Evolutionary conservation across 2,797 vertebrate genomes (phyloP).

Genomic region (Pteropus rufus): DNA sequence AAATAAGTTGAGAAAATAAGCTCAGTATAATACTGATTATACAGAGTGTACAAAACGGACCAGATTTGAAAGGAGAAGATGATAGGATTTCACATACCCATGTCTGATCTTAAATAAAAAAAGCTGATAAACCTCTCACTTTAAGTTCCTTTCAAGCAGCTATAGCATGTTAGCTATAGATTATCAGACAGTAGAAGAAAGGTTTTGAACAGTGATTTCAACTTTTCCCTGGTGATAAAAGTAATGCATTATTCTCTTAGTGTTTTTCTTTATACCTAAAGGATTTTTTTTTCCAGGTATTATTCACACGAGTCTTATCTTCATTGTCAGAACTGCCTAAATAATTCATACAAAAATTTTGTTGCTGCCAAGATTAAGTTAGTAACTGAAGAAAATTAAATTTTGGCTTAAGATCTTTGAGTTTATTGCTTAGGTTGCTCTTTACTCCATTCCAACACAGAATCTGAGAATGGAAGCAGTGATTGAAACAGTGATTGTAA

Average conservation of each 20-base stretch:
- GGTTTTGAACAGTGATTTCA: conserved; percentile 25
- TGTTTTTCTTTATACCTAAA: conserved; percentile 32
- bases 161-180: background rate
- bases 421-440: background rate
- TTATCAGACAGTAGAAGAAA: conserved; percentile 28
- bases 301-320: background rate
- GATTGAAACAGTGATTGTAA: background rate
- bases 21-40: background rate
- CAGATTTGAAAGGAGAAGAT: background rate
- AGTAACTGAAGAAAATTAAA: conserved; percentile 33
- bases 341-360: conserved; percentile 24
- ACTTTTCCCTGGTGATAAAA: background rate
- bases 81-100: background rate
- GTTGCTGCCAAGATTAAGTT: background rate
- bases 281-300: background rate
- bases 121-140: conserved; percentile 1
- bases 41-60: background rate
- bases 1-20: conserved; percentile 15
- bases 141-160: conserved; percentile 31
- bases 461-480: background rate
- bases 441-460: background rate
- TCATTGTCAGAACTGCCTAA: conserved; percentile 34
- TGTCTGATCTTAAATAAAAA: background rate
- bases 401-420: background rate
- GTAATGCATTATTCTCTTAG: conserved; percentile 27